A percentile compares a stretch with the other conserved stretches of the same genome.
These are phyloP conservation scores for Mesitornis unicolor DNA, from an alignment of 2,113 vertebrate genomes.

Conservation along the genomic window DNA sequence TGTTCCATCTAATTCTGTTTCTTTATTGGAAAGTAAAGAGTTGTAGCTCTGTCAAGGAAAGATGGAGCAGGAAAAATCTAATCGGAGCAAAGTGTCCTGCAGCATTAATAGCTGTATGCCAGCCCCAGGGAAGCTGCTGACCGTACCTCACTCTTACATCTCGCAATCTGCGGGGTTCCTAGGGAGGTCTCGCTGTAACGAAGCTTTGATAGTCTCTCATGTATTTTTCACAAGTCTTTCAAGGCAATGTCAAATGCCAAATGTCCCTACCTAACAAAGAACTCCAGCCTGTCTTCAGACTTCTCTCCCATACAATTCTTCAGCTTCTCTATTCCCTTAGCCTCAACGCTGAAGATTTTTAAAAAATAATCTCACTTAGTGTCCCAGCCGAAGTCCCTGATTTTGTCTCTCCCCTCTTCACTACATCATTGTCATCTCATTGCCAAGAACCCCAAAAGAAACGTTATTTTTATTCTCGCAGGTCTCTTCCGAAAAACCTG, in stretches of 20 bases:
- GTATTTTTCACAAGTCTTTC: not conserved
- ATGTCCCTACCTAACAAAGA: not conserved
- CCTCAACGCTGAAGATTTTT: not conserved
- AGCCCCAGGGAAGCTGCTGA: not conserved
- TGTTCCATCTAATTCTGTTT: not conserved
- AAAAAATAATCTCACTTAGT: not conserved
- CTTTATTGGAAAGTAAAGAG: not conserved
- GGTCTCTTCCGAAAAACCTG: not conserved
- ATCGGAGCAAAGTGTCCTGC: not conserved
- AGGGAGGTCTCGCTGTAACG: not conserved
- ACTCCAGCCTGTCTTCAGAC: not conserved
- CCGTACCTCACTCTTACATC: not conserved
- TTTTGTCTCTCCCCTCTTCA: not conserved
- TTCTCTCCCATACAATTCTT: not conserved
- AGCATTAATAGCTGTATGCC: not conserved
- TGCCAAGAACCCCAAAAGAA: not conserved
- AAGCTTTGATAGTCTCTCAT: not conserved
- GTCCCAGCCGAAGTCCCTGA: not conserved
- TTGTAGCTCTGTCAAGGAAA: not conserved
- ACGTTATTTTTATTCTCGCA: not conserved
- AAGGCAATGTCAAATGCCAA: not conserved
- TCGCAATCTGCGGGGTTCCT: not conserved
- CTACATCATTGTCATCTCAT: not conserved
- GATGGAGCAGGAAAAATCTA: not conserved
- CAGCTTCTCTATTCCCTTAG: not conserved